A percentile compares a stretch with the other conserved stretches of the same genome.
phyloP scores from a whole-genome alignment of 2,113 vertebrate genomes.

The Peromyscus leucopus region DNA sequence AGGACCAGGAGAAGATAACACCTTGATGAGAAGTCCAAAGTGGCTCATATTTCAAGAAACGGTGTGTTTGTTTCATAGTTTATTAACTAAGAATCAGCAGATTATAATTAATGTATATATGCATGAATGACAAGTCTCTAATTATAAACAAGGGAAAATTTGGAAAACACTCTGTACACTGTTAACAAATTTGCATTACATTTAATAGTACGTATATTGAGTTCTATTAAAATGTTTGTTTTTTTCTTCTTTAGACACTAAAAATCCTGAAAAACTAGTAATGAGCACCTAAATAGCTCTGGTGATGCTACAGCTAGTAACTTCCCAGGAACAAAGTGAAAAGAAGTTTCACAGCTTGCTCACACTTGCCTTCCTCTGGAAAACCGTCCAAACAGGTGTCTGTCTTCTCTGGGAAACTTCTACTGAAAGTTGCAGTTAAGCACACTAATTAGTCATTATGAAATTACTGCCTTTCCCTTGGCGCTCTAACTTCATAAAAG shows the following conservation, averaged over 20 bases:
- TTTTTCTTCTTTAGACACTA: slow-evolving; percentile 19
- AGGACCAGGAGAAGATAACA: background rate
- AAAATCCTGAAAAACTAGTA: slow-evolving; percentile 50
- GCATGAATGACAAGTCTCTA: slow-evolving; percentile 9
- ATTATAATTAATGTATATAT: slow-evolving; percentile 12
- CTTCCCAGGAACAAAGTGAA: slow-evolving; percentile 56
- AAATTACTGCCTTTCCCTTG: slow-evolving; percentile 61
- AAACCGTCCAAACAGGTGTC: slow-evolving; percentile 38
- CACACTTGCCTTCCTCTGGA: slow-evolving; percentile 72
- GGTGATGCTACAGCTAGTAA: background rate
- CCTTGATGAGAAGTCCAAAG: background rate
- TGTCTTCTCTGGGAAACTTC: slow-evolving; percentile 71
- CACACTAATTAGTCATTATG: slow-evolving; percentile 60
- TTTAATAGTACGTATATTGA: slow-evolving; percentile 13
- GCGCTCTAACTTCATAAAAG: slow-evolving; percentile 49
- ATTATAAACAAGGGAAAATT: slow-evolving; percentile 21
- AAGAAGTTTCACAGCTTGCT: slow-evolving; percentile 48
- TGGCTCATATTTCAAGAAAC: background rate
- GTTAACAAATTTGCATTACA: background rate
- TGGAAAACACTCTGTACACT: background rate
- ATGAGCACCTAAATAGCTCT: background rate
- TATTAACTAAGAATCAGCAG: slow-evolving; percentile 1
- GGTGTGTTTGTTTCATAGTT: background rate
- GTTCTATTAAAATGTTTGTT: background rate
- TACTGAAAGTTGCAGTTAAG: slow-evolving; percentile 39